phyloP scores from a whole-genome alignment of 2,888 invertebrate species.

The Parochlus steinenii region DNA sequence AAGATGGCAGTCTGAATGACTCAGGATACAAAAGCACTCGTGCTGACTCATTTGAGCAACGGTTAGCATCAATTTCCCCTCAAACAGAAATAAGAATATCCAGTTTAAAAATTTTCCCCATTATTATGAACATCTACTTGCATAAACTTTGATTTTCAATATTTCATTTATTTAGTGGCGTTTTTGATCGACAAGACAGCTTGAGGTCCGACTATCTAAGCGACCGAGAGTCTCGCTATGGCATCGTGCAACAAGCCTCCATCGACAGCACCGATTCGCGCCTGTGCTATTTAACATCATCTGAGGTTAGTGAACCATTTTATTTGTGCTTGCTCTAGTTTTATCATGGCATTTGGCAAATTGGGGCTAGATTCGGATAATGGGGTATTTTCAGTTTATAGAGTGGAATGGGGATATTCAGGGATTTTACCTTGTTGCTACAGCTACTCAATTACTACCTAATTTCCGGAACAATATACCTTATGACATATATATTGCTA shows the following conservation, averaged over 20 bases:
- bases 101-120: not conserved
- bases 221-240: conserved; percentile 73
- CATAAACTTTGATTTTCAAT: conserved; percentile 16
- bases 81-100: not conserved
- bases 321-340: too few species aligned
- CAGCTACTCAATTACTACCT: too few species aligned
- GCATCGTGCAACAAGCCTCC: conserved; percentile 85
- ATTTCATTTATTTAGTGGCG: conserved; percentile 56
- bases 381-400: too few species aligned
- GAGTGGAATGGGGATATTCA: too few species aligned
- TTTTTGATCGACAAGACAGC: conserved; percentile 80
- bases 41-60: conserved; percentile 73
- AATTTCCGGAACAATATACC: too few species aligned
- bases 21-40: conserved; percentile 74
- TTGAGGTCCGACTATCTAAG: conserved; percentile 79
- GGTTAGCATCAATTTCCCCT: conserved; percentile 34
- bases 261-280: conserved; percentile 88
- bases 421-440: too few species aligned
- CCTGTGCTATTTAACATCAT: conserved; percentile 85
- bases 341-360: too few species aligned
- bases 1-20: conserved; percentile 73
- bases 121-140: not conserved
- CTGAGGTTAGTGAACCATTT: conserved; percentile 65
- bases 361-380: too few species aligned
- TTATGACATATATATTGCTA: too few species aligned